A percentile compares a stretch with the other conserved stretches of the same genome.
Conservation (phyloP, 2,797 vertebrate genomes). For the Danio aesculapii region DNA sequence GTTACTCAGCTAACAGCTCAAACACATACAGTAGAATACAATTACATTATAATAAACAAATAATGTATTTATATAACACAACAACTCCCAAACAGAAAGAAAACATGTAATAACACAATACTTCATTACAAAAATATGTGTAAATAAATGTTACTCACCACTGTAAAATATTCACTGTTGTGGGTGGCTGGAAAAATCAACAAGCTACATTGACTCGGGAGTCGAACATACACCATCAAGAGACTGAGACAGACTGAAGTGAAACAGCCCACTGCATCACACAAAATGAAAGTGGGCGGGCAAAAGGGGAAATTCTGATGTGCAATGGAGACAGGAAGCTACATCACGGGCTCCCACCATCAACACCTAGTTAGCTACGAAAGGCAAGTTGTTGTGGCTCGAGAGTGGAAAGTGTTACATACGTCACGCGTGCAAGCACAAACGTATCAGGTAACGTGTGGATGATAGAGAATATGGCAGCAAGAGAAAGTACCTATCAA, state of each 20-base stretch:
- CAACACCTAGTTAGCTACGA: constrained; percentile 60
- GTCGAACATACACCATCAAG: constrained; percentile 47
- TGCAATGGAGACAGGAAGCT: constrained; percentile 79
- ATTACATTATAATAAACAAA: too few species aligned
- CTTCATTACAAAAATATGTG: not conserved
- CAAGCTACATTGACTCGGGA: constrained; percentile 63
- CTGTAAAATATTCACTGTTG: constrained; percentile 63
- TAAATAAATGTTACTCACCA: constrained; percentile 73
- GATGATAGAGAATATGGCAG: constrained; percentile 3
- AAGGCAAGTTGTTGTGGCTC: constrained; percentile 28
- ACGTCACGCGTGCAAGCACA: constrained; percentile 47
- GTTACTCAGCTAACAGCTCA: not conserved
- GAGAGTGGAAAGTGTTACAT: constrained; percentile 63
- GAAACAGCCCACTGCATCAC: constrained; percentile 59
- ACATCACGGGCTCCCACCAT: constrained; percentile 77
- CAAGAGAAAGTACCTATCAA: not conserved
- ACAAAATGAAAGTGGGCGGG: constrained; percentile 70
- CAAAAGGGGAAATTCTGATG: constrained; percentile 82
- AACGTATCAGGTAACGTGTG: constrained; percentile 4
- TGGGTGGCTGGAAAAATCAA: constrained; percentile 54
- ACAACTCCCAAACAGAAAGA: too few species aligned
- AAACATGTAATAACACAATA: not conserved
- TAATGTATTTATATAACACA: too few species aligned
- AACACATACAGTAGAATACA: not conserved
- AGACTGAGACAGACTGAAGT: constrained; percentile 61